Percentiles rank a stretch among this genome's conserved stretches.
These are phyloP conservation scores for Charanyca ferruginea DNA, from an alignment of 2,888 invertebrate species.

Conservation along the genomic window DNA sequence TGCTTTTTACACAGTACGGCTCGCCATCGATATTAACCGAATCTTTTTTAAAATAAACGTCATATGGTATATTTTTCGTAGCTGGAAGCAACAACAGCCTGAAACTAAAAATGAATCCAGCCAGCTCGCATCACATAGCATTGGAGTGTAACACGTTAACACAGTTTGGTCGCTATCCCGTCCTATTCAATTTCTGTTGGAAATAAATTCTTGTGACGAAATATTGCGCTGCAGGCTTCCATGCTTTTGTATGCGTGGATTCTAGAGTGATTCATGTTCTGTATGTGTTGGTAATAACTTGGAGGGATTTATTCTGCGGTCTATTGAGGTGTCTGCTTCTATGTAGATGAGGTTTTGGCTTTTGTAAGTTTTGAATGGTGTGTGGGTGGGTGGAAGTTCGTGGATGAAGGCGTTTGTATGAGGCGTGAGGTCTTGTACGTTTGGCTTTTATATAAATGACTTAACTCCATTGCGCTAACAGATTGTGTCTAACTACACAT, in stretches of 20 bases:
- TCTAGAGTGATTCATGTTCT: conserved; percentile 62
- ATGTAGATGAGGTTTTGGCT: conserved; percentile 39
- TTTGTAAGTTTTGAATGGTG: conserved; percentile 44
- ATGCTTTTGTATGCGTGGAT: conserved; percentile 64
- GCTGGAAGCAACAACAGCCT: conserved; percentile 21
- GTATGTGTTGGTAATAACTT: conserved; percentile 59
- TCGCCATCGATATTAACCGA: conserved; percentile 17
- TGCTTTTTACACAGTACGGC: background rate
- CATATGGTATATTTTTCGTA: conserved; percentile 24
- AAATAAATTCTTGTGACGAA: conserved; percentile 76
- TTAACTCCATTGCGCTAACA: background rate
- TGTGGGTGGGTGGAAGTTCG: conserved; percentile 26
- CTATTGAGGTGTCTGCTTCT: conserved; percentile 61
- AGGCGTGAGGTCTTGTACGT: conserved; percentile 6
- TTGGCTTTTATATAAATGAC: conserved; percentile 13
- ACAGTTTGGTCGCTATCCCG: conserved; percentile 56
- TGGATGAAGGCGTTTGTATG: conserved; percentile 23
- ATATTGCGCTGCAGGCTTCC: conserved; percentile 70
- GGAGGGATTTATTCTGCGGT: conserved; percentile 63
- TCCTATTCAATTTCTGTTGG: conserved; percentile 75
- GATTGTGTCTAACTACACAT: background rate
- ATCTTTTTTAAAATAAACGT: conserved; percentile 12
- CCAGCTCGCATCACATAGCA: conserved; percentile 41
- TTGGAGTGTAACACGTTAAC: conserved; percentile 55
- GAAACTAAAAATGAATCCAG: conserved; percentile 34